Percentiles rank a stretch among this genome's conserved stretches.
phyloP scores from a whole-genome alignment of 1,140 invertebrate species.

The Drosophila nigromelanica region DNA sequence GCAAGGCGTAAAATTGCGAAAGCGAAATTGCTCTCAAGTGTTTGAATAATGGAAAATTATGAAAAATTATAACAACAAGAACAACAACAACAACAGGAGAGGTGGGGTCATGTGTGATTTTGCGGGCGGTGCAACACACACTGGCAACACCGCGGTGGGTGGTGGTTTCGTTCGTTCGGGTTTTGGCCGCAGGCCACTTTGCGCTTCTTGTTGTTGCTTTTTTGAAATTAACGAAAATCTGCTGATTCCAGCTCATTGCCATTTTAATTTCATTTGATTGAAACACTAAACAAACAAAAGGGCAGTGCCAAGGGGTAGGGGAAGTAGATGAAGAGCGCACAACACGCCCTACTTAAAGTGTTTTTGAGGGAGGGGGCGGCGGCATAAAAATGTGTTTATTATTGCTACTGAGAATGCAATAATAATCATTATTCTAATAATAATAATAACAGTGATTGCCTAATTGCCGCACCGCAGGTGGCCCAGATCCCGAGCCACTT shows the following conservation, averaged over 20 bases:
- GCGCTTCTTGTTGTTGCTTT: conserved; percentile 28
- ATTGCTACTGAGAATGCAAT: conserved; percentile 45
- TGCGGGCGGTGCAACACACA: conserved; percentile 47
- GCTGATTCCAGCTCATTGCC: conserved; percentile 84
- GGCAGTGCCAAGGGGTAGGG: neutral
- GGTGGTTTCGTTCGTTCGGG: neutral
- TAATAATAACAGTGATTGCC: conserved; percentile 51
- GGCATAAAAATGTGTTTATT: conserved; percentile 54
- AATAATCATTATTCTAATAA: conserved; percentile 33
- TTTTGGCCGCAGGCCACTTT: conserved; percentile 35
- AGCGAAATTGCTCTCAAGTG: conserved; percentile 63
- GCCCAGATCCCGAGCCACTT: conserved; percentile 49
- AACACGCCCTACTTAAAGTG: neutral
- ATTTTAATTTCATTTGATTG: conserved; percentile 82
- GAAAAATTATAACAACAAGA: conserved; percentile 77
- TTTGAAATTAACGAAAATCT: conserved; percentile 80
- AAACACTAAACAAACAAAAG: conserved; percentile 71
- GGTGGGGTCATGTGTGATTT: conserved; percentile 43
- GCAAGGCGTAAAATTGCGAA: conserved; percentile 44
- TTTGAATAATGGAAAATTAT: conserved; percentile 82
- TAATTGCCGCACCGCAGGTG: conserved; percentile 76
- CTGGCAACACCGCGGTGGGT: conserved; percentile 24
- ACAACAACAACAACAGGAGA: neutral
- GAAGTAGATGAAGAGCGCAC: neutral
- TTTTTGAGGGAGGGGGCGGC: neutral